Conservation (phyloP, 2,797 vertebrate species). For the Schizopygopsis malacanthus region DNA sequence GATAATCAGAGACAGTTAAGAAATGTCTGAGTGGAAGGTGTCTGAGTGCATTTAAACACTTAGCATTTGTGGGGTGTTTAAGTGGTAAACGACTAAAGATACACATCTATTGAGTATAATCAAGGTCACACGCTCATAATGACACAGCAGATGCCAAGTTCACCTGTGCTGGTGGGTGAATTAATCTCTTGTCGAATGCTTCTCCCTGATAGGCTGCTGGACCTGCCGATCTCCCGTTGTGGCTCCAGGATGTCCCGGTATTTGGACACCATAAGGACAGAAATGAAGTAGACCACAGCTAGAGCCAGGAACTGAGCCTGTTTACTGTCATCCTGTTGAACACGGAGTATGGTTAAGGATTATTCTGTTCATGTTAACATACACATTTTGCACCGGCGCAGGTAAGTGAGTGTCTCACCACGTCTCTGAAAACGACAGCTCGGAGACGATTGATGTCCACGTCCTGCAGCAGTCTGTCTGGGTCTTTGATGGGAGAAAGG, state of each 20-base stretch:
- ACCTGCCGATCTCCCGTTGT: slow-evolving; percentile 93
- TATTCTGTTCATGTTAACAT: slow-evolving; percentile 3
- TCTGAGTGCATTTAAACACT: background rate
- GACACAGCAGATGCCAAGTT: slow-evolving; percentile 6
- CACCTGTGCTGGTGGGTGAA: slow-evolving; percentile 99
- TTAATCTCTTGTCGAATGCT: slow-evolving; percentile 99
- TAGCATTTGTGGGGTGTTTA: background rate
- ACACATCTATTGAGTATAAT: slow-evolving; percentile 36
- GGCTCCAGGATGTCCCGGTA: slow-evolving; percentile 98
- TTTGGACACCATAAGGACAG: slow-evolving; percentile 98
- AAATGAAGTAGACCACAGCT: slow-evolving; percentile 99
- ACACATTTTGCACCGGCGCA: slow-evolving; percentile 4
- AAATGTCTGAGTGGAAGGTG: background rate
- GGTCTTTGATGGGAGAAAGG: slow-evolving; percentile 92
- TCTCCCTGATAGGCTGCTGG: slow-evolving; percentile 91
- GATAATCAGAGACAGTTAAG: slow-evolving; percentile 11
- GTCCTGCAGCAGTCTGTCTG: slow-evolving; percentile 97
- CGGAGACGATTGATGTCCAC: slow-evolving; percentile 98
- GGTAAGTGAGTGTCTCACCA: slow-evolving; percentile 82
- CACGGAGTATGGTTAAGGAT: slow-evolving; percentile 47
- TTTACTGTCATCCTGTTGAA: slow-evolving; percentile 92
- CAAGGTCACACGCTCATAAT: background rate
- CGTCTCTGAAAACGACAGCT: slow-evolving; percentile 98
- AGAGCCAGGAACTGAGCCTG: slow-evolving; percentile 98
- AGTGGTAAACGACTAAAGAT: background rate